Conservation (phyloP, 1,140 invertebrate genomes). For the Spodoptera litura region DNA sequence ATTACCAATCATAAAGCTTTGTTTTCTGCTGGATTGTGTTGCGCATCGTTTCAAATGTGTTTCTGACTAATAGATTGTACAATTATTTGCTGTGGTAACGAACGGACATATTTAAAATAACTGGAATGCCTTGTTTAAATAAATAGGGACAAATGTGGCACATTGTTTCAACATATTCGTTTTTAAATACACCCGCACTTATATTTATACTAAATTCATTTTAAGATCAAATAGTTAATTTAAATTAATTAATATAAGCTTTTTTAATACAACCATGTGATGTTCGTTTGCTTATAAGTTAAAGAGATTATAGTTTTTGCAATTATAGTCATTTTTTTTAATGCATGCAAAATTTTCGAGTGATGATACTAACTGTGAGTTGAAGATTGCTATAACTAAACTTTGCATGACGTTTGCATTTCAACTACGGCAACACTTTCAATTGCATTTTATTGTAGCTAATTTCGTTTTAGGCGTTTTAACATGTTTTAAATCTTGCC, state of each 20-base stretch:
- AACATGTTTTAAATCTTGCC: too few relatives aligned
- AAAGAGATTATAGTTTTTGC: not conserved
- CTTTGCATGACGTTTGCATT: not conserved
- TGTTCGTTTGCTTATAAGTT: constrained; percentile 20
- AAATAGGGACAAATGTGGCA: constrained; percentile 38
- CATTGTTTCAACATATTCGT: constrained; percentile 30
- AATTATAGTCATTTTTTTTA: constrained; percentile 4
- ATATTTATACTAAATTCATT: constrained; percentile 11
- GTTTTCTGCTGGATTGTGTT: too few relatives aligned
- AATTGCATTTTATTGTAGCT: not conserved
- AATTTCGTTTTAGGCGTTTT: not conserved
- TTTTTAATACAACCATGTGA: constrained; percentile 38
- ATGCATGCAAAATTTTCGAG: not conserved
- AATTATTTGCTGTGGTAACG: constrained; percentile 25
- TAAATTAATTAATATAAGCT: not conserved
- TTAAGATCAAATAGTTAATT: constrained; percentile 3
- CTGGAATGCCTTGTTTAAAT: constrained; percentile 46
- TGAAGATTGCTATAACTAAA: not conserved
- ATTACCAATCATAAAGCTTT: too few relatives aligned
- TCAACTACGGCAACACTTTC: not conserved
- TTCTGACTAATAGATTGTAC: not conserved
- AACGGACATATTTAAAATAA: constrained; percentile 36
- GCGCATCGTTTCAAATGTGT: not conserved
- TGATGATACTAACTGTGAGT: constrained; percentile 25
- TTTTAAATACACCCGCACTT: constrained; percentile 7